These are phyloP conservation scores for Therioaphis trifolii DNA, from an alignment of 2,888 invertebrate species.

Conservation along the genomic window DNA sequence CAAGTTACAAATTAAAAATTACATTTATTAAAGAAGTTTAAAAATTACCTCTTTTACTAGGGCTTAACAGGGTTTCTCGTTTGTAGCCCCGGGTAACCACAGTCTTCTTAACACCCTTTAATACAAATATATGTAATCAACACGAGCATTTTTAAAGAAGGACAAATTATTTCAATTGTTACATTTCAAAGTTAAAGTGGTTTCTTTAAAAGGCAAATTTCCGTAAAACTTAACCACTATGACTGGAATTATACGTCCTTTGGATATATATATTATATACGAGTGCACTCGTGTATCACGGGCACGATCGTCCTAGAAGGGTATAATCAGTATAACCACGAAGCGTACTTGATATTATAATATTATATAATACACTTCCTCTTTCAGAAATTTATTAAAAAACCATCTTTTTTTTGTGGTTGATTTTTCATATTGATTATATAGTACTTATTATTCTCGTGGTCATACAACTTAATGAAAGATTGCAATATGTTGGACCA, in stretches of 20 bases:
- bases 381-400: background rate
- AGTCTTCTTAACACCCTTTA: too few relatives aligned
- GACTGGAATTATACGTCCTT: background rate
- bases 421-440: background rate
- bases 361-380: background rate
- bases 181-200: background rate
- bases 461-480: background rate
- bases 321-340: background rate
- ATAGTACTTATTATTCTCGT: background rate
- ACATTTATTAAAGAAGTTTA: too few relatives aligned
- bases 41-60: too few relatives aligned
- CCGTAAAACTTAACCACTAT: background rate
- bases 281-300: background rate
- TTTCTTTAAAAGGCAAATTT: background rate
- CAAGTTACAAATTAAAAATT: too few relatives aligned
- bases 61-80: too few relatives aligned
- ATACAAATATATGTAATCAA: too few relatives aligned
- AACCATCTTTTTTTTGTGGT: constrained; percentile 9
- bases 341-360: constrained; percentile 8
- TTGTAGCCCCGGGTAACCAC: too few relatives aligned
- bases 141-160: too few relatives aligned
- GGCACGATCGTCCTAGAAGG: background rate
- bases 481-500: background rate
- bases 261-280: too few relatives aligned
- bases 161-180: background rate